Conservation (phyloP, 2,888 invertebrate genomes). For the Cepaea hortensis region DNA sequence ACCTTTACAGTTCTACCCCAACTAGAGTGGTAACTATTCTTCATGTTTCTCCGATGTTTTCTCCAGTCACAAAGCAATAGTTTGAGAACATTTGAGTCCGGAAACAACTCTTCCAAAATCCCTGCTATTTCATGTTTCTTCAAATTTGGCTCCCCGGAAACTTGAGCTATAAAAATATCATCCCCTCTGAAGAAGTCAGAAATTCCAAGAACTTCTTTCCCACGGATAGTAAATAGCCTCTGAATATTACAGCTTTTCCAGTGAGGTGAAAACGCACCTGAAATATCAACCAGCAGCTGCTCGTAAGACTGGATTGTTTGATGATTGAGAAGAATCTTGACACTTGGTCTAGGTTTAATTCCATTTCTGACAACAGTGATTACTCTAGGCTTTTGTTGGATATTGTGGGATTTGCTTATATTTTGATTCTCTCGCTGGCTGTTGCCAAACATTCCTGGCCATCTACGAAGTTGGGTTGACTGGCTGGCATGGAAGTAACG, state of each 20-base stretch:
- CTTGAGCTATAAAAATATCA: slow-evolving; percentile 71
- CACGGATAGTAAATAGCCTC: slow-evolving; percentile 70
- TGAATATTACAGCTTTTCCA: slow-evolving; percentile 70
- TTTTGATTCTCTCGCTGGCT: slow-evolving; percentile 47
- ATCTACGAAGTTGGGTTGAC: slow-evolving; percentile 57
- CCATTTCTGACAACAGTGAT: slow-evolving; percentile 74
- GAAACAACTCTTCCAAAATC: slow-evolving; percentile 73
- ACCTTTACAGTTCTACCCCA: not conserved
- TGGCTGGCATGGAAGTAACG: slow-evolving; percentile 63
- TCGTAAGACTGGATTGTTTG: slow-evolving; percentile 75
- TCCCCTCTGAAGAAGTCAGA: slow-evolving; percentile 75
- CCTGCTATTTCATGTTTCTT: slow-evolving; percentile 69
- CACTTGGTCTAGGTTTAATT: slow-evolving; percentile 68
- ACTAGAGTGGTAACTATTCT: not conserved
- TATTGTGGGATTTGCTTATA: slow-evolving; percentile 55
- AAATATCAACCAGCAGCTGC: slow-evolving; percentile 74
- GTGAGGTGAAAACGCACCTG: slow-evolving; percentile 75
- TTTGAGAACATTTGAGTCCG: slow-evolving; percentile 70
- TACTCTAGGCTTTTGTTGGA: slow-evolving; percentile 72
- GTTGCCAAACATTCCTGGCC: slow-evolving; percentile 61
- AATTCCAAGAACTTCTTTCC: slow-evolving; percentile 72
- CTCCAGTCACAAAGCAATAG: slow-evolving; percentile 70
- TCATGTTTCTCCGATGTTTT: slow-evolving; percentile 54
- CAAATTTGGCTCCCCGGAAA: slow-evolving; percentile 68
- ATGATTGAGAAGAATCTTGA: slow-evolving; percentile 75